Conservation (phyloP, 2,797 vertebrate species). For the Acropternis orthonyx region DNA sequence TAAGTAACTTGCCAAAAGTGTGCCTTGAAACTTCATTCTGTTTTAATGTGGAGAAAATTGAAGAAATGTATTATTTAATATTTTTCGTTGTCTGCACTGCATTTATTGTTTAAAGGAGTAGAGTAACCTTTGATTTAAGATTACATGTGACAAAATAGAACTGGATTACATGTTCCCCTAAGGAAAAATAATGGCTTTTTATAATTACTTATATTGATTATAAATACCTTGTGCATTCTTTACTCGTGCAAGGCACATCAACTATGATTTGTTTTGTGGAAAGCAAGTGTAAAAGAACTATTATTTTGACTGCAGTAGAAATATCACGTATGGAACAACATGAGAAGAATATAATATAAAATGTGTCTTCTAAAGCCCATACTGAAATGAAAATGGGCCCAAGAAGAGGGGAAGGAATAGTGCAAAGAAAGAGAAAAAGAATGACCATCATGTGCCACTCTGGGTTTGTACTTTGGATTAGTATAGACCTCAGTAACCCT, state of each 20-base stretch:
- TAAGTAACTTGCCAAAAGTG: background rate
- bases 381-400: background rate
- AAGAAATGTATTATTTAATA: background rate
- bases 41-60: background rate
- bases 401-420: background rate
- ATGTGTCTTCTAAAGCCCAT: background rate
- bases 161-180: background rate
- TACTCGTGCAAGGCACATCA: background rate
- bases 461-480: slow-evolving; percentile 46
- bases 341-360: background rate
- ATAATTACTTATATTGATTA: background rate
- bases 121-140: background rate
- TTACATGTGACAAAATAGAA: background rate
- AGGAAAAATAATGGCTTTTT: background rate
- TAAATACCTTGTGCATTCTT: background rate
- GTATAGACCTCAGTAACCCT: slow-evolving; percentile 7
- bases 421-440: background rate
- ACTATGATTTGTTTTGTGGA: background rate
- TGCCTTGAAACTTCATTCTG: background rate
- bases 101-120: background rate
- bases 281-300: background rate
- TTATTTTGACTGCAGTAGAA: background rate
- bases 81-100: background rate
- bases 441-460: background rate
- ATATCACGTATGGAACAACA: background rate